phyloP scores from a whole-genome alignment of 2,113 vertebrate genomes.

The Rhadina sibilatrix region DNA sequence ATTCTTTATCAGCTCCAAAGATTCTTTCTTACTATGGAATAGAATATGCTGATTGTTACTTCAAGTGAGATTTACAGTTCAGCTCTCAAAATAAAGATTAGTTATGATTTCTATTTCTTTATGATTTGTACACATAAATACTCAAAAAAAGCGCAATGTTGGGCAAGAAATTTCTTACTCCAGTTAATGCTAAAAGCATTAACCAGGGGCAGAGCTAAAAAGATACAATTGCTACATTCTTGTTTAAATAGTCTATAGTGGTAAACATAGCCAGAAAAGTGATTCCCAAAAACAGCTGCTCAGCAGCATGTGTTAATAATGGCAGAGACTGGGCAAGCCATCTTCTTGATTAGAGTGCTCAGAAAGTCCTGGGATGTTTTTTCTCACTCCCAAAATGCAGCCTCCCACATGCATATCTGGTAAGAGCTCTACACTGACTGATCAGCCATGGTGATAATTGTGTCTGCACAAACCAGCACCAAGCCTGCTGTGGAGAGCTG shows the following conservation, averaged over 20 bases:
- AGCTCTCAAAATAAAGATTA: neutral
- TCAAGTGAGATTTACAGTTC: neutral
- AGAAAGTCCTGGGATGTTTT: neutral
- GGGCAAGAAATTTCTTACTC: neutral
- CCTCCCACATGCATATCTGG: neutral
- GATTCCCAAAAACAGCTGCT: neutral
- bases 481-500: neutral
- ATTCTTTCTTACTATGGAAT: neutral
- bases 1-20: neutral
- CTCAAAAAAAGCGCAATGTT: neutral
- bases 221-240: neutral
- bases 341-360: neutral
- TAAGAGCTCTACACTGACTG: neutral
- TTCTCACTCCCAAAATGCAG: neutral
- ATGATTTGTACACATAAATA: neutral
- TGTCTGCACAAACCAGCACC: neutral
- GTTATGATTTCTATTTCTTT: neutral
- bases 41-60: neutral
- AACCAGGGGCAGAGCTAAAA: neutral
- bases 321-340: neutral
- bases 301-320: neutral
- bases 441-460: neutral
- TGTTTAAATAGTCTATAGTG: neutral
- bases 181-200: neutral
- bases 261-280: neutral